Evolutionary conservation across 2,113 vertebrate species (phyloP), one percentile per base, ranked within the genome.

Genomic region (Festucalex cinctus): DNA sequence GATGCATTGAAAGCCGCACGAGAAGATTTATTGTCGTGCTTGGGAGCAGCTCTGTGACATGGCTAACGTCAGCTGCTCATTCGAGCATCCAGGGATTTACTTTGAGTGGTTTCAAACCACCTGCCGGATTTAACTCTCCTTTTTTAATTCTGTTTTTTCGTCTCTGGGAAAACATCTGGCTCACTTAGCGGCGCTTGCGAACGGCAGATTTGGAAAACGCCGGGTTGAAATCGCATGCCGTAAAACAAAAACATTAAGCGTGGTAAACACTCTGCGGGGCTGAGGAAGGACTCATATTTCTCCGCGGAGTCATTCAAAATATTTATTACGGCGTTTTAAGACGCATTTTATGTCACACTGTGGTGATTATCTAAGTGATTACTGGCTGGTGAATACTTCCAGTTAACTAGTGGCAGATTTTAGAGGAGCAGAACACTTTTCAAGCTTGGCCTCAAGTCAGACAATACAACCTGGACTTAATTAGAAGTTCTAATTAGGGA

Each of bases 401-500:
- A 32, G 51, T 61, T 28, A 68, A 71, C 20, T 3, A 46, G 28
- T 22, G 26, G 20, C 53, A 72, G 17, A 51, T 41, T 70, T n/a
- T 43, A 1, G 14, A 46, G 6, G 41, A 73, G 49, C 69, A 75
- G 41, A 32, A 43, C n/a, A 20, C 64, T 46, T 73, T 80, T 81
- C n/a, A 67, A 51, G 49, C 0, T 22, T 53, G 63, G 35, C 49
- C 63, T 61, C n/a, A 43, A 58, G 63, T 72, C 62, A 48, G 61
- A 65, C 68, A 70, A n/a, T 16, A 41, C 60, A 81, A 71, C 67
- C 86, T 86, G 82, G 77, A 51, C 51, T 63, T 79, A 28, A 76
- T 87, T 83, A 85, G 43, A 59, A 46, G 39, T 6, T 65, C 49
- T 71, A 63, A 75, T 83, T 75, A 70, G 75, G 76, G 71, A 56